Percentiles rank a stretch among this genome's conserved stretches.
These are phyloP conservation scores for Pterostichus niger DNA, from an alignment of 2,888 invertebrate species.

Conservation along the genomic window DNA sequence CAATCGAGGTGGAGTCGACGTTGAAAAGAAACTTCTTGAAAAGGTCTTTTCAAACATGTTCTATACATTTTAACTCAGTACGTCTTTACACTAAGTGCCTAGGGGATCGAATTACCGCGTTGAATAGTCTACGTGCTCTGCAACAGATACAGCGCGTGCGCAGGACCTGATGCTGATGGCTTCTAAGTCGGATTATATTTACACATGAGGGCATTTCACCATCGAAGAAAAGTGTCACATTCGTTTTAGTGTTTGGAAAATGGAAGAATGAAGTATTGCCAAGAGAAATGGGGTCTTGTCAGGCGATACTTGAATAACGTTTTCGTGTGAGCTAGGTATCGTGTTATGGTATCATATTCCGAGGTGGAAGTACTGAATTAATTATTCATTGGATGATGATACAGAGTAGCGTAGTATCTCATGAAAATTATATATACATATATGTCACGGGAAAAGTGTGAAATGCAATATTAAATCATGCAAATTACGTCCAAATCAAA, in stretches of 20 bases:
- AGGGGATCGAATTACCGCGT: constrained; percentile 59
- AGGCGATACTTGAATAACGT: constrained; percentile 5
- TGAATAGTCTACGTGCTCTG: constrained; percentile 50
- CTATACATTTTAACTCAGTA: constrained; percentile 61
- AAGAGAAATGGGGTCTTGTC: constrained; percentile 7
- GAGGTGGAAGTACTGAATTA: not conserved
- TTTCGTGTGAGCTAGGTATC: not conserved
- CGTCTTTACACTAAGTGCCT: constrained; percentile 62
- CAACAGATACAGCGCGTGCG: constrained; percentile 2
- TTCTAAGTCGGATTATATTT: constrained; percentile 57
- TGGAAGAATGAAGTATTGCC: constrained; percentile 8
- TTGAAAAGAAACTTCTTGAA: constrained; percentile 62
- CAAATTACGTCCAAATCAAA: too few species aligned
- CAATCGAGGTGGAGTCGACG: not conserved
- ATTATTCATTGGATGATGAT: not conserved
- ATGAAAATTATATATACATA: too few species aligned
- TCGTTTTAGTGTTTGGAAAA: not conserved
- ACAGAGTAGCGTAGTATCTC: not conserved
- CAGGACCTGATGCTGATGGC: constrained; percentile 9
- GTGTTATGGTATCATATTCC: not conserved
- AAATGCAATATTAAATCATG: too few species aligned
- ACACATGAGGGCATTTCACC: constrained; percentile 33
- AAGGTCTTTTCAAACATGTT: constrained; percentile 64
- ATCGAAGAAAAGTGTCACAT: constrained; percentile 15
- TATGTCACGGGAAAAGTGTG: too few species aligned